A percentile compares a stretch with the other conserved stretches of the same genome.
phyloP scores from a whole-genome alignment of 2,113 vertebrate species.

The Phalacrocorax pelagicus region DNA sequence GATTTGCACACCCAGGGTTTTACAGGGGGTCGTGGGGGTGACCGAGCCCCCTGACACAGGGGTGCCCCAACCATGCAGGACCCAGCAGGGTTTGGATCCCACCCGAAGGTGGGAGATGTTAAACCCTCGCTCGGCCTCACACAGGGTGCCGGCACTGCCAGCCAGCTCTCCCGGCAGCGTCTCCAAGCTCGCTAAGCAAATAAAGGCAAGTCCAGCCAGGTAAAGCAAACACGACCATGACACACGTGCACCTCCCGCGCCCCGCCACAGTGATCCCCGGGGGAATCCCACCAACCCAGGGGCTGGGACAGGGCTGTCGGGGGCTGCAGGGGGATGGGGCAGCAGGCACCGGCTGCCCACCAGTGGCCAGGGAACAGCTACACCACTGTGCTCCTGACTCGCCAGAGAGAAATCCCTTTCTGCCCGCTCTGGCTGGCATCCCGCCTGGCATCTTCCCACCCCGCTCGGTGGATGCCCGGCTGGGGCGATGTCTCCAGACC shows the following conservation, averaged over 20 bases:
- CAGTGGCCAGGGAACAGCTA: neutral
- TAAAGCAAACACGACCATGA: constrained; percentile 63
- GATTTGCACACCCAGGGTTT: neutral
- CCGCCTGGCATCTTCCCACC: neutral
- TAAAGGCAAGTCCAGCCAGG: constrained; percentile 43
- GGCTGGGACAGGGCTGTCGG: neutral
- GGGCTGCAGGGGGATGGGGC: neutral
- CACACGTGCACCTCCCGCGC: neutral
- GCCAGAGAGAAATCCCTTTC: neutral
- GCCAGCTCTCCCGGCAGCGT: neutral
- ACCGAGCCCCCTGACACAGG: rapidly evolving
- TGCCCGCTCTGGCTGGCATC: neutral
- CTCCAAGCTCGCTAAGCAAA: constrained; percentile 50
- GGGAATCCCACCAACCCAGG: neutral
- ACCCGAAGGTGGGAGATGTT: neutral
- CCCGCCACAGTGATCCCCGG: rapidly evolving
- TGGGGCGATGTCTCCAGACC: rapidly evolving
- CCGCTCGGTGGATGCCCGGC: neutral
- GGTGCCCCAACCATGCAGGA: neutral
- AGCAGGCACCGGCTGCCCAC: neutral
- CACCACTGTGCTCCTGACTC: neutral
- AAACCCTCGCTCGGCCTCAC: neutral
- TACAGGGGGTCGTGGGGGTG: rapidly evolving
- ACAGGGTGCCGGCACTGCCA: neutral
- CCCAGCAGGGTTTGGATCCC: neutral